phyloP scores from a whole-genome alignment of 2,113 vertebrate genomes.

The Cynoglossus semilaevis region DNA sequence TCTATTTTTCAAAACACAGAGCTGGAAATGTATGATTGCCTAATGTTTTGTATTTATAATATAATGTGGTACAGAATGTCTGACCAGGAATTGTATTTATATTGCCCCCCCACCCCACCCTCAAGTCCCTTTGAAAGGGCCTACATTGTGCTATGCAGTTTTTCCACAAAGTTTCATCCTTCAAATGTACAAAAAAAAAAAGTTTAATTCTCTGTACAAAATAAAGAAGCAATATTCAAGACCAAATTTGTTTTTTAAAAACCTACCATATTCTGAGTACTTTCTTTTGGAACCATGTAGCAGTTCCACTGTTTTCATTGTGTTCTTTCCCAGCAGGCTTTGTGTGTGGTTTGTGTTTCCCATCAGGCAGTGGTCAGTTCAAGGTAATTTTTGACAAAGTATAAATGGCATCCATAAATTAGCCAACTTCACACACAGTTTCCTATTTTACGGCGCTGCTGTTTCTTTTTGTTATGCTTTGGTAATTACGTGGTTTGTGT shows the following conservation, averaged over 20 bases:
- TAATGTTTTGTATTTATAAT: conserved; percentile 60
- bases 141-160: conserved; percentile 52
- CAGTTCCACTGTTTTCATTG: background rate
- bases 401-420: conserved; percentile 47
- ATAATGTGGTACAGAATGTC: conserved; percentile 41
- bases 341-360: conserved; percentile 37
- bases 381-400: conserved; percentile 50
- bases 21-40: conserved; percentile 51
- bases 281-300: conserved; percentile 3
- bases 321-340: background rate
- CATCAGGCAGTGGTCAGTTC: conserved; percentile 49
- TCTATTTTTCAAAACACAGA: conserved; percentile 27
- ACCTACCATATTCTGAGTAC: background rate
- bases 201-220: conserved; percentile 32
- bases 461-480: background rate
- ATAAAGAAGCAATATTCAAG: conserved; percentile 22
- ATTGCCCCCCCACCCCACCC: too few relatives aligned
- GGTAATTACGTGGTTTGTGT: conserved; percentile 15
- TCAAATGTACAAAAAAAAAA: conserved; percentile 33
- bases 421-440: conserved; percentile 41
- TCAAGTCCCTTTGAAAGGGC: conserved; percentile 51
- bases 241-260: background rate
- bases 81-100: conserved; percentile 61
- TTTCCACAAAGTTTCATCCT: conserved; percentile 32
- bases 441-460: conserved; percentile 35